Evolutionary conservation across 2,113 vertebrate genomes (phyloP), one percentile per base, ranked within the genome.

Genomic region (Oenanthe oenanthe): DNA sequence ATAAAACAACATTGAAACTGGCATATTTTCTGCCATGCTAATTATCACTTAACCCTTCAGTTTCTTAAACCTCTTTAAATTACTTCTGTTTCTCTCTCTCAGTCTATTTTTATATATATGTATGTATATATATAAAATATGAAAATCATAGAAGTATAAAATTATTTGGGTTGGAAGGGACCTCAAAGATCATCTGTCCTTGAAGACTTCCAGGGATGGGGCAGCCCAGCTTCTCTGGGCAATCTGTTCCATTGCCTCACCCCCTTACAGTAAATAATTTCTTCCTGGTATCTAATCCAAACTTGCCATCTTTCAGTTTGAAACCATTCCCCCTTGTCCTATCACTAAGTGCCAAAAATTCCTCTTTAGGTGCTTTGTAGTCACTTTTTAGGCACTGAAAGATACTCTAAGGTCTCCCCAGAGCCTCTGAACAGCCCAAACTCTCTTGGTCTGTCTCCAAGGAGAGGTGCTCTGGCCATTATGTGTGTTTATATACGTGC

Each of bases 31-130:
- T 91, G 65, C 50, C 7, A 32, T 47, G 9, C 4, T 79, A 14
- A 77, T 89, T 68, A 32, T 53, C 54, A 82, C 12, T 75, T 32
- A 82, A 14, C 3, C 5, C 17, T 61, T 32, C 22, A 43, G 20
- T 71, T 92, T 90, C 51, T 76, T 54, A 88, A 85, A 47, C 3
- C 4, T 48, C 2, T 17, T 85, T 72, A 68, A 63, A 54, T 77
- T 40, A 12, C 13, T 25, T 29, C 3, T 58, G 3, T 47, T 21
- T 56, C 21, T 78, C 13, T 84, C 4, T 70, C 8, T 63, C 5
- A 3, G n/a, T n/a, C n/a, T 40, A 3, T 36, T 2, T 57, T 22
- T 54, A 4, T n/a, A 4, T 45, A 24, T 34, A 12, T 57, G 0
- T 16, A 1, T 70, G 1, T 43, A 3, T 43, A 4, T 26, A 10